Base-by-base conservation (phyloP, 2,797 vertebrate genomes). In the Melanotaenia trifasciata region DNA sequence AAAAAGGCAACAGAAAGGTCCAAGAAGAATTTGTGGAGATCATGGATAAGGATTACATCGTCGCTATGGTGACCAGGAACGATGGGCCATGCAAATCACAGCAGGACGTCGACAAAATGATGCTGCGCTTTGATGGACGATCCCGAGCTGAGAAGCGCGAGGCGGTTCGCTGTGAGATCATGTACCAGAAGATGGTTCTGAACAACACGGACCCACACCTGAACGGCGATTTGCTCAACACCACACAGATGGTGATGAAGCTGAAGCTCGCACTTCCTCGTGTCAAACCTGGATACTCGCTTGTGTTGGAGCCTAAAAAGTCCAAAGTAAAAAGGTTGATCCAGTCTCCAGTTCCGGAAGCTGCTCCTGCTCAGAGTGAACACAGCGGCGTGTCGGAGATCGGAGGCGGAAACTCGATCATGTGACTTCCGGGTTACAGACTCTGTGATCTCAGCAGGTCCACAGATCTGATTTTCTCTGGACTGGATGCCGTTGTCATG, bases 51-150 rank as follows among this genome's bases (percentile, higher is more conserved):
- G 79, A 87, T 0, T 92, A 92, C 61, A 87, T 96, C 0, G 64
- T 84, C 0, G 70, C 78, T 5, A 88, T 79, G 0, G 94, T 95
- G 40, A 58, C n/a, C 0, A 90, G 51, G 50, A 92, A 94, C 0
- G 93, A 94, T 5, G 95, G 95, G 26, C 93, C 94, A 0, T 96
- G 95, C 75, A 93, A 79, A 75, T 85, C 88, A 0, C 87, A 90
- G 79, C 85, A 86, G 79, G 95, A 95, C 33, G 87, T 95, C 0
- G 93, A 95, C 58, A 91, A 87, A 63, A 61, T 95, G 80, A 54
- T 95, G 70, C 35, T 86, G 61, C 91, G 87, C 3, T 82, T 94
- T 0, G 91, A 94, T 1, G 91, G 90, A 1, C 78, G 78, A 5
- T 47, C 86, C 1, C 64, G 88, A 20, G 35, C 28, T 3, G 90